Conservation (phyloP, 1,140 invertebrate genomes). For the Drosophila tsacasi region DNA sequence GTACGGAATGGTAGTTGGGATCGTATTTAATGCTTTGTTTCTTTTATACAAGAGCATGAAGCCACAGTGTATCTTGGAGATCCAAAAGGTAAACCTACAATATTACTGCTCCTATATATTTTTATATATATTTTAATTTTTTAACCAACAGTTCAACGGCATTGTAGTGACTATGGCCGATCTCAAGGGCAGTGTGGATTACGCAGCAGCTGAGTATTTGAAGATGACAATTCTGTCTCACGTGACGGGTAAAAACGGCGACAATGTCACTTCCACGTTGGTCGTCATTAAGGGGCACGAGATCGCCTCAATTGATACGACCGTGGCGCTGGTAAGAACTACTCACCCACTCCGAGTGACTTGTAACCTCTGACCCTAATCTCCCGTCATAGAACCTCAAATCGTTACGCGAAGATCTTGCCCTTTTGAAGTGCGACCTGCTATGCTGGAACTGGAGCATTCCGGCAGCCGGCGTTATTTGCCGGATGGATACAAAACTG, state of each 20-base stretch:
- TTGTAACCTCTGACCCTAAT: neutral
- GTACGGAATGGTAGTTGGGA: constrained; percentile 93
- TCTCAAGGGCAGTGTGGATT: constrained; percentile 73
- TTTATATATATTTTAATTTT: neutral
- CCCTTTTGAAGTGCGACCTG: constrained; percentile 64
- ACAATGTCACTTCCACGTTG: constrained; percentile 19
- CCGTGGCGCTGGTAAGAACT: constrained; percentile 87
- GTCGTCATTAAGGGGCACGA: constrained; percentile 88
- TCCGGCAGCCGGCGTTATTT: constrained; percentile 75
- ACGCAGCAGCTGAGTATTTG: constrained; percentile 77
- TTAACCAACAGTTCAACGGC: constrained; percentile 44
- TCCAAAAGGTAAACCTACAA: constrained; percentile 86
- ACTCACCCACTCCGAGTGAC: neutral
- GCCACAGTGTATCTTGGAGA: constrained; percentile 88
- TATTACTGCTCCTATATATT: neutral
- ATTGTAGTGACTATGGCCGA: constrained; percentile 53
- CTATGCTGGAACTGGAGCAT: constrained; percentile 84
- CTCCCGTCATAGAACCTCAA: constrained; percentile 61
- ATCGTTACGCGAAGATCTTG: constrained; percentile 71
- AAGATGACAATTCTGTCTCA: constrained; percentile 67
- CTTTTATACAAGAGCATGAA: constrained; percentile 92
- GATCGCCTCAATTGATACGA: constrained; percentile 88
- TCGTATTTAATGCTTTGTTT: constrained; percentile 91
- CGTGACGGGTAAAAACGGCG: constrained; percentile 36
- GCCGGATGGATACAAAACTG: constrained; percentile 66